These are phyloP conservation scores for Reinhardtius hippoglossoides DNA, from an alignment of 2,113 vertebrate species.

Conservation along the genomic window DNA sequence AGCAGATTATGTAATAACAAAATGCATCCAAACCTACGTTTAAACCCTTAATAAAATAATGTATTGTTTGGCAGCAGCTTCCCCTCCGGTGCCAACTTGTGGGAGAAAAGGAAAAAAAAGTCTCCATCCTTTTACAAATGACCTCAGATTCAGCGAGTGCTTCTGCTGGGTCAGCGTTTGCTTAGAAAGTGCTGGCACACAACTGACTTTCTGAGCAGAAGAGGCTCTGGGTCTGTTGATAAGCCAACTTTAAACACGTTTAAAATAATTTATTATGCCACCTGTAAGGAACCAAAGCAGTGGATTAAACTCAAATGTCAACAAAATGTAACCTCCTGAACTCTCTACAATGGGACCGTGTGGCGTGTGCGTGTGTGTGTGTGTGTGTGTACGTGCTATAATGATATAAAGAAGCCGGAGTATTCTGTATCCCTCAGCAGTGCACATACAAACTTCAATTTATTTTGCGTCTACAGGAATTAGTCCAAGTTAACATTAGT, in stretches of 20 bases:
- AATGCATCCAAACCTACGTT: conserved; percentile 11
- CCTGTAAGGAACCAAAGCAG: conserved; percentile 51
- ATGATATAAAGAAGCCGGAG: not conserved
- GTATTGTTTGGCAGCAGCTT: conserved; percentile 35
- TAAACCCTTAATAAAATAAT: conserved; percentile 47
- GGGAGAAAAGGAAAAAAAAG: conserved; percentile 44
- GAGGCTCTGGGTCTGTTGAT: conserved; percentile 62
- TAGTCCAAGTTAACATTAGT: conserved; percentile 11
- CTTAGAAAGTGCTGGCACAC: conserved; percentile 67
- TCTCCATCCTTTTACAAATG: conserved; percentile 59
- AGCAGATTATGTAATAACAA: conserved; percentile 20
- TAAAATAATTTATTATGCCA: conserved; percentile 59
- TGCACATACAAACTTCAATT: not conserved
- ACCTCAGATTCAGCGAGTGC: conserved; percentile 61
- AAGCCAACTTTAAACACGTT: conserved; percentile 73
- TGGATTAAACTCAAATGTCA: conserved; percentile 65
- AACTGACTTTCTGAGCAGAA: conserved; percentile 62
- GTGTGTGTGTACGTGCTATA: not conserved
- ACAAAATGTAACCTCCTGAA: conserved; percentile 56
- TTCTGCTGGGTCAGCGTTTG: conserved; percentile 70
- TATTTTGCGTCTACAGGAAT: too few relatives aligned
- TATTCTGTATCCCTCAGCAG: not conserved
- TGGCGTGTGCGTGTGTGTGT: not conserved
- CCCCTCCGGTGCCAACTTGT: conserved; percentile 23
- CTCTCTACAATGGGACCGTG: conserved; percentile 9